Base-by-base conservation (phyloP, 1,140 invertebrate species). In the Penaeus chinensis region DNA sequence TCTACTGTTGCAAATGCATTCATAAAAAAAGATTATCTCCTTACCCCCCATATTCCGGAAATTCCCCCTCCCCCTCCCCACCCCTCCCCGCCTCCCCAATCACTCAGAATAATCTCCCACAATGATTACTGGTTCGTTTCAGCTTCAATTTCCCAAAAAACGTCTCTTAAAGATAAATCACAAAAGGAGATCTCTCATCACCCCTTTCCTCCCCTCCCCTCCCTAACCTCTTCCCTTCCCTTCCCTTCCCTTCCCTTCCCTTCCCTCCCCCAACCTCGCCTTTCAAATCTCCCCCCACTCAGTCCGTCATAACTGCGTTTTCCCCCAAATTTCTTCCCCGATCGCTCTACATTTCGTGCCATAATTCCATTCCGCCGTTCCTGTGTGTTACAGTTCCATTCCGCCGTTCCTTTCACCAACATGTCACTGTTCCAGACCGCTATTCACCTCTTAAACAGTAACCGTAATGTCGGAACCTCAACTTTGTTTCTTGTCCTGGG, bases 401-500 rank as follows among this genome's bases (percentile, higher is more conserved):
- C 60, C 66, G 18, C 24, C 37, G 63, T 71, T 42, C 71, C 63
- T 22, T 77, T 47, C 74, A 24, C 74, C 19, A 37, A 37, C 74
- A 20, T 77, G 32, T 24, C 18, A 62, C 54, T 63, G 54, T 54
- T 80, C 22, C 78, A 80, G 20, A n/a, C n/a, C 62, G 63, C 81
- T 42, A 42, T 37, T 27, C 81, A 83, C 81, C 80, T 61, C 80
- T 83, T 54, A 66, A 82, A 66, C 80, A 82, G 42, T 18, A 42
- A 54, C 65, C 81, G 65, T 83, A 83, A 83, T 83, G 81, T 32
- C 37, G 65, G 42, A 83, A 71, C 84, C 77, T 66, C 84, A 69
- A 86, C 84, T 86, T 81, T 86, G 84, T 86, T 86, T 86, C 84
- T 86, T 86, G 84, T 86, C 84, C 84, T 61, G 32, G 37, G 78